Percentiles rank a stretch among this genome's conserved stretches.
These are phyloP conservation scores for Gallirallus australis DNA, from an alignment of 2,797 vertebrate genomes.

Conservation along the genomic window DNA sequence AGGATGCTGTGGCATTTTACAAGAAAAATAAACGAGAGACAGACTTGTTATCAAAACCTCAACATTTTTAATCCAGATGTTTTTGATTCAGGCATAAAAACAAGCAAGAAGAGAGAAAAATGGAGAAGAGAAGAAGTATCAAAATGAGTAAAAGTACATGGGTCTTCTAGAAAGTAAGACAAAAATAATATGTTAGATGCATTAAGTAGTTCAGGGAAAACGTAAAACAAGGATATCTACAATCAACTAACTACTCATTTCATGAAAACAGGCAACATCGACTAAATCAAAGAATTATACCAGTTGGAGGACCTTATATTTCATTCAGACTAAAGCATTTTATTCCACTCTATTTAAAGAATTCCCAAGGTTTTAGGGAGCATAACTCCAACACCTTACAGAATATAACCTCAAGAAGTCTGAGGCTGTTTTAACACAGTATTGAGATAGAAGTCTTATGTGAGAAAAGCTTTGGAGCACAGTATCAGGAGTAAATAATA, in stretches of 20 bases:
- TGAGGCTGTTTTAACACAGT: neutral
- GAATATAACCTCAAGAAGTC: neutral
- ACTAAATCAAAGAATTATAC: neutral
- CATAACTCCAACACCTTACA: neutral
- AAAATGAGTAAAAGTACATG: neutral
- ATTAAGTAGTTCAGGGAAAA: neutral
- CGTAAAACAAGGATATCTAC: neutral
- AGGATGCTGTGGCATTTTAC: neutral
- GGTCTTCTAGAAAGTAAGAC: neutral
- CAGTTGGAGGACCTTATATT: neutral
- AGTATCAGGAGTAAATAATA: neutral
- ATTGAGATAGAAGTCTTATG: neutral
- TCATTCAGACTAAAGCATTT: neutral
- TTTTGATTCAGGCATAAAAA: conserved; percentile 1
- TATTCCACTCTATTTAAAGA: neutral
- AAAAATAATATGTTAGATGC: neutral
- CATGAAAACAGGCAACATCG: neutral
- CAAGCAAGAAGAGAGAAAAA: neutral
- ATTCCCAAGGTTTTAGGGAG: neutral
- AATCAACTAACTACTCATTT: neutral
- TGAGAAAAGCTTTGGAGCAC: neutral
- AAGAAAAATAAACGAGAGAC: conserved; percentile 16
- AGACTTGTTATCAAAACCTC: conserved; percentile 40
- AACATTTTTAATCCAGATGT: conserved; percentile 18
- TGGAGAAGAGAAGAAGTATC: neutral